Evolutionary conservation across 2,797 vertebrate species (phyloP).

Genomic region (Onychomys leucogaster): DNA sequence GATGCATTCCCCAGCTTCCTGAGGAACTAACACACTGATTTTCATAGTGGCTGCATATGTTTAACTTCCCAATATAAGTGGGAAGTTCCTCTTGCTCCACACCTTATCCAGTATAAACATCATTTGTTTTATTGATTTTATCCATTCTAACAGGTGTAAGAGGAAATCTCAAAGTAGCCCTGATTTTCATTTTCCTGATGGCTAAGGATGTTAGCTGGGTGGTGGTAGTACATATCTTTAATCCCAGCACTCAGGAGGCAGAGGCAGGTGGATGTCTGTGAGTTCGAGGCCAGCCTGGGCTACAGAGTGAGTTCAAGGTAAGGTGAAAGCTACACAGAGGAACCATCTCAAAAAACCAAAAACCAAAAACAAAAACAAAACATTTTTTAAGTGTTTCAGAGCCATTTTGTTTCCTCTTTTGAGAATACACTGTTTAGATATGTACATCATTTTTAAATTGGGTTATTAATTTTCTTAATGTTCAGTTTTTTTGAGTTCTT

Average conservation of each 20-base stretch:
- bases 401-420: background rate
- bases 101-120: background rate
- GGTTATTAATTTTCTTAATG: background rate
- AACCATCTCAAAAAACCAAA: no score
- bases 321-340: no score
- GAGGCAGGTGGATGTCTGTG: no score
- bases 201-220: no score
- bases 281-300: no score
- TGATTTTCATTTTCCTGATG: background rate
- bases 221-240: no score
- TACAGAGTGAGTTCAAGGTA: no score
- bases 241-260: no score
- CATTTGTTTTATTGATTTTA: background rate
- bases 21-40: background rate
- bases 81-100: no score
- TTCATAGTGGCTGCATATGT: background rate
- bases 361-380: no score
- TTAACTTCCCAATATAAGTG: background rate
- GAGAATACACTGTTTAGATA: background rate
- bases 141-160: background rate
- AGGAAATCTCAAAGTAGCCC: background rate
- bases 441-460: background rate
- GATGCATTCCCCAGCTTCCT: background rate
- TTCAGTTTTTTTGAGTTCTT: background rate
- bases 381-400: background rate